These are phyloP conservation scores for Sebastes hopkinsi DNA, from an alignment of 2,797 vertebrate genomes.

Conservation along the genomic window DNA sequence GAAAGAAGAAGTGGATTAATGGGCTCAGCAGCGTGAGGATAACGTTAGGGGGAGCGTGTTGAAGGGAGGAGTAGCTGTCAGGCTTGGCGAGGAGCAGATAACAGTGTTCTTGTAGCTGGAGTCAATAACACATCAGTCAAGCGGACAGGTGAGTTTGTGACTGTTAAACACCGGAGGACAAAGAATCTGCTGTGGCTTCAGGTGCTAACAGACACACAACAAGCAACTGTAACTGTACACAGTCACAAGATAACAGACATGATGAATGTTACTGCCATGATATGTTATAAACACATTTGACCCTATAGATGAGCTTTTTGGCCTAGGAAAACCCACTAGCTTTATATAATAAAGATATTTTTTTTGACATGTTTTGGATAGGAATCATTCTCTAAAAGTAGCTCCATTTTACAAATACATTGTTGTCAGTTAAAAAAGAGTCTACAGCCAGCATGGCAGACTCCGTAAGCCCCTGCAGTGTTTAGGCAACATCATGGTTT, in stretches of 20 bases:
- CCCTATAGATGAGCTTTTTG: background rate
- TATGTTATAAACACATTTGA: background rate
- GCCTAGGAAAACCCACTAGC: background rate
- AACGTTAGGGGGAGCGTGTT: background rate
- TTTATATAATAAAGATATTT: background rate
- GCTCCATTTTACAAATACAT: fast-evolving
- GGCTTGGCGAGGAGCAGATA: slow-evolving; percentile 14
- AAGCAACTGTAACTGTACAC: background rate
- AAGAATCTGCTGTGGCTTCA: slow-evolving; percentile 8
- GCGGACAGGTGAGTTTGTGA: slow-evolving; percentile 7
- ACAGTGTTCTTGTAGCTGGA: slow-evolving; percentile 20
- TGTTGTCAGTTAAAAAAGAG: background rate
- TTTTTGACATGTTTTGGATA: background rate
- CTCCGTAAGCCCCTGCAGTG: background rate
- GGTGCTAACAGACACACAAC: background rate
- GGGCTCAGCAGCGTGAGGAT: background rate
- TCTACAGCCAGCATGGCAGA: background rate
- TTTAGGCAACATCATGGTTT: background rate
- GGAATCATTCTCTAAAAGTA: background rate
- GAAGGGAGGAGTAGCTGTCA: slow-evolving; percentile 6
- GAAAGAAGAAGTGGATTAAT: slow-evolving; percentile 26
- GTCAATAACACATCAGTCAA: slow-evolving; percentile 46
- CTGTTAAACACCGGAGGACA: slow-evolving; percentile 1
- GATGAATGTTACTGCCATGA: background rate
- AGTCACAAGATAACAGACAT: background rate